Conservation (phyloP, 2,797 vertebrate genomes). For the Dendrocincla fuliginosa region DNA sequence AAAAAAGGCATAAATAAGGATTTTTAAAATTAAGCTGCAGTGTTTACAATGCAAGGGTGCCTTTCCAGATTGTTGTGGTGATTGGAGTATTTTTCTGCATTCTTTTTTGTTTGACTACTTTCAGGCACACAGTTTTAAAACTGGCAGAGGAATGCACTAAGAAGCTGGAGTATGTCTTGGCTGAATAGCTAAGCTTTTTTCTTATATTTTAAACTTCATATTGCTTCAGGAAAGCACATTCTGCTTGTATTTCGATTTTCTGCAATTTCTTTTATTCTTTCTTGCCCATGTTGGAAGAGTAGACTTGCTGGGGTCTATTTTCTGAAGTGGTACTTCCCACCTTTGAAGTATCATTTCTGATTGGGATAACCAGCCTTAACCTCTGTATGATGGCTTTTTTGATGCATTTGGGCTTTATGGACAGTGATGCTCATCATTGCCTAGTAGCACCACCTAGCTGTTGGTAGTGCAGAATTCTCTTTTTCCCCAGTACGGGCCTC, state of each 20-base stretch:
- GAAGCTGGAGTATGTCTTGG: background rate
- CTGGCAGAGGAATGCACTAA: background rate
- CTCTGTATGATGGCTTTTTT: background rate
- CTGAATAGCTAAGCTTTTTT: background rate
- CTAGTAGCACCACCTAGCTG: slow-evolving; percentile 70
- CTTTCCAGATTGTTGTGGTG: background rate
- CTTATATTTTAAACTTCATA: background rate
- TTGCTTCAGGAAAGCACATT: background rate
- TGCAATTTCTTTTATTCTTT: background rate
- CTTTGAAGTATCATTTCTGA: background rate
- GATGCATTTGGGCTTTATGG: background rate
- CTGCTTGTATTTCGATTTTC: background rate
- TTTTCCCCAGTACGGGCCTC: no score
- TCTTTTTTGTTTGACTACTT: background rate
- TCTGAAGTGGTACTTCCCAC: background rate
- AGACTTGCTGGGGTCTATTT: background rate
- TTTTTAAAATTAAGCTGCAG: background rate
- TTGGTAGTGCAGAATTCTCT: background rate
- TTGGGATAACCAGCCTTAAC: background rate
- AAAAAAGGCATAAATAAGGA: background rate
- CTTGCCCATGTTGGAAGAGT: background rate
- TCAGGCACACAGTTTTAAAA: background rate
- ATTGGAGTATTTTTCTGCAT: background rate
- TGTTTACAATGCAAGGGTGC: background rate
- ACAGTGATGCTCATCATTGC: background rate